phyloP scores from a whole-genome alignment of 2,113 vertebrate genomes.

The Tachysurus vachellii region DNA sequence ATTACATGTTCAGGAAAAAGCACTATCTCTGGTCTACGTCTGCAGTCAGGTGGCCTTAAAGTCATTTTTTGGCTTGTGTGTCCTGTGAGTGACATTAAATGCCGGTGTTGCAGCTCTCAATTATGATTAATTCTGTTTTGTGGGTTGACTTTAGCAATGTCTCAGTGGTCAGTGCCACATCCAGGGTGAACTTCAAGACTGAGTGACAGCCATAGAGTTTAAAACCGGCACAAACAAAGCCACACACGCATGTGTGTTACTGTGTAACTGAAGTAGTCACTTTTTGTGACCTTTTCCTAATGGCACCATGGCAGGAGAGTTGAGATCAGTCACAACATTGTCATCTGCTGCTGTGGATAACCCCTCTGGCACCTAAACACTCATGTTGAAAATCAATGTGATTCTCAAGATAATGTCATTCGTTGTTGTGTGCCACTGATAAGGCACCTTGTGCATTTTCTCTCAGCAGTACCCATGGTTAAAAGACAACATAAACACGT shows the following conservation, averaged over 20 bases:
- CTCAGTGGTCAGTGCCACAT: background rate
- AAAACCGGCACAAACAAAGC: conserved; percentile 9
- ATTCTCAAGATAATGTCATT: conserved; percentile 33
- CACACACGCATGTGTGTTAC: conserved; percentile 19
- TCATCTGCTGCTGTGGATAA: conserved; percentile 35
- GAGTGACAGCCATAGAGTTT: conserved; percentile 12
- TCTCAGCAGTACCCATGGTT: conserved; percentile 37
- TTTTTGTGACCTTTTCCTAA: conserved; percentile 36
- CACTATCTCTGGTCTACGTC: background rate
- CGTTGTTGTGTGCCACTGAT: conserved; percentile 44
- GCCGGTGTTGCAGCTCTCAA: background rate
- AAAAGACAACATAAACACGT: conserved; percentile 44
- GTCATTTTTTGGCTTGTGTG: background rate
- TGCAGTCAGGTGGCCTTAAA: background rate
- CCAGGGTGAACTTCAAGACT: conserved; percentile 10
- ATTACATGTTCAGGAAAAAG: background rate
- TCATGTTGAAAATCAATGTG: conserved; percentile 57
- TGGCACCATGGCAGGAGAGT: conserved; percentile 52
- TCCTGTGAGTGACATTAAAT: background rate
- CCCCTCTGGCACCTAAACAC: conserved; percentile 32
- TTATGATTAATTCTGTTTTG: background rate
- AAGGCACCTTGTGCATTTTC: conserved; percentile 45
- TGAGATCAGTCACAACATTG: conserved; percentile 48
- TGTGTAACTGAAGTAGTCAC: conserved; percentile 19
- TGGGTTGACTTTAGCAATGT: conserved; percentile 36